Evolutionary conservation across 2,797 vertebrate species (phyloP), one percentile per base, ranked within the genome.

Genomic region (Catostomus latipinnis): DNA sequence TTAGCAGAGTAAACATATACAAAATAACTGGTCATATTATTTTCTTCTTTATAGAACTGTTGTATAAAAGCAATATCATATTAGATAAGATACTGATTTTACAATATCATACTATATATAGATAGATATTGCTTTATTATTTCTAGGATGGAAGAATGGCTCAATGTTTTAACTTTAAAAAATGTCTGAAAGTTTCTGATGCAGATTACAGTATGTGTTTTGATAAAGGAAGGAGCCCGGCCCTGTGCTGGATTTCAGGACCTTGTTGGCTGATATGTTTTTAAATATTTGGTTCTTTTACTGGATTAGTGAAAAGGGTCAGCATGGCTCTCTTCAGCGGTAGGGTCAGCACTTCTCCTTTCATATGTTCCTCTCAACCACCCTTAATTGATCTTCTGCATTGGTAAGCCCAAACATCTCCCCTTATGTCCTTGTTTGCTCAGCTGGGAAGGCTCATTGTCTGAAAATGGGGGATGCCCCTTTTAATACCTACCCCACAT

Each of bases 331-430:
- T 76, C 78, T 74, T 74, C 89, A 89, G 88, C 2, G 67, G 91
- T 91, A 90, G 52, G 95, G 94, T 96, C 93, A 96, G 91, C 92
- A 90, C 81, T 93, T 90, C 88, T 93, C 94, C 92, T 93, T 95
- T 95, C 93, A 94, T 92, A 92, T 93, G 91, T 90, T 94, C 91
- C 93, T 93, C 93, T 95, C 94, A 94, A 95, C 92, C 95, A 94
- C 90, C 90, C 91, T 93, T 95, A 94, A 96, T 94, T 93, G 93
- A 93, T 96, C 93, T 94, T 92, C 94, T 94, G 92, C 94, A 93
- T 94, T 96, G 95, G 94, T 96, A 95, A 93, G 89, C 91, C 93
- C 94, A 94, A 94, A 95, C 94, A 95, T 93, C 86, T 90, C 88
- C 85, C 79, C 70, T 85, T 78, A 83, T 84, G 86, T 86, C 80